Evolutionary conservation across 2,888 invertebrate genomes (phyloP), one percentile per base, ranked within the genome.

Genomic region (Melinaea marsaeus): DNA sequence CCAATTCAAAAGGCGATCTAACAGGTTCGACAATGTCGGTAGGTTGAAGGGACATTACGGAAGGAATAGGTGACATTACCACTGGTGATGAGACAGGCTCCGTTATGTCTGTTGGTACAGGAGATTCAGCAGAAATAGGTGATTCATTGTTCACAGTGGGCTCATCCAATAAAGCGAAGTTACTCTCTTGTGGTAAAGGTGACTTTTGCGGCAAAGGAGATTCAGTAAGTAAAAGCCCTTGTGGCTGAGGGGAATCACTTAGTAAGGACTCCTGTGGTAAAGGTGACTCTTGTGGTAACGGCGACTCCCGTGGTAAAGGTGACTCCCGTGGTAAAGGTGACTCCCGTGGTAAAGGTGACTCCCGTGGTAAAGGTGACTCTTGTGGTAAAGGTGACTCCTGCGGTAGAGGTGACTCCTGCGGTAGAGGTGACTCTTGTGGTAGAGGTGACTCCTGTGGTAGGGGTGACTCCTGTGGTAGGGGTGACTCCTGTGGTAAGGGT

Each of bases 401-500:
- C 13, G 67, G 65, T 37, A 72, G 57, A 51, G 70, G 72, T n/a
- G 72, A 65, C 64, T 76, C 74, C 13, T 60, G 42, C 72, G 75
- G 7, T 69, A 65, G 0, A 77, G 1, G 79, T 73, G 56, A 72
- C 68, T 62, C 83, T 75, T 42, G 64, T 6, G 67, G 66, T 6
- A 60, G 73, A 75, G 22, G 22, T 22, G 57, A 74, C 69, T 62
- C 83, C 76, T 58, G 55, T 34, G 66, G 68, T 34, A 58, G 72
- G 61, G 13, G 74, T 46, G 55, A 79, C 73, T 64, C 80, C 42
- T 33, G 72, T 66, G 65, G 69, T 32, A 70, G 72, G 3, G 75
- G 75, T 42, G 77, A 76, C 13, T 75, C 75, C 57, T 70, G 67
- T 6, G 74, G 74, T 57, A 75, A 55, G 48, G 67, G 77, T 74